Evolutionary conservation across 2,113 vertebrate species (phyloP).

Genomic region (Micronycteris hirsuta): DNA sequence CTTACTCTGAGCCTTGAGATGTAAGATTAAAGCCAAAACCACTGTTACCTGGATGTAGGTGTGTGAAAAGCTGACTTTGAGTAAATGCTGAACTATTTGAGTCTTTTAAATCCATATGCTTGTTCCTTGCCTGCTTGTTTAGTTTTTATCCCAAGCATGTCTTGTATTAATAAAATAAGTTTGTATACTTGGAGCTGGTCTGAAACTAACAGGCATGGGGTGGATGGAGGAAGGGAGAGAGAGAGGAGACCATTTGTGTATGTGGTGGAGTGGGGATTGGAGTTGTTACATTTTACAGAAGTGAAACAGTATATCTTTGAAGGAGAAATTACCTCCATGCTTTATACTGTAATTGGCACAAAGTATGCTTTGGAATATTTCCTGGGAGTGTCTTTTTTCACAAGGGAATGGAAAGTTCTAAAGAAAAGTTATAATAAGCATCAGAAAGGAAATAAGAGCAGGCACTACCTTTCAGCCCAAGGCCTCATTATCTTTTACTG

Average conservation of each 20-base stretch:
- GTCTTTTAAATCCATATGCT: not conserved
- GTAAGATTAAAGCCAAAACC: conserved; percentile 18
- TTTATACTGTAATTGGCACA: not conserved
- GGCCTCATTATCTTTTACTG: not conserved
- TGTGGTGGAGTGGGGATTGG: not conserved
- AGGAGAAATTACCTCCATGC: not conserved
- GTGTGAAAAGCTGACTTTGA: not conserved
- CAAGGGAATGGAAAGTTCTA: not conserved
- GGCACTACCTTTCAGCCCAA: not conserved
- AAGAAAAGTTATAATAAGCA: not conserved
- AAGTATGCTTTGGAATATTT: not conserved
- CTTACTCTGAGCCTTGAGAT: not conserved
- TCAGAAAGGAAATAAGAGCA: conserved; percentile 12
- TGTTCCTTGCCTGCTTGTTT: conserved; percentile 17
- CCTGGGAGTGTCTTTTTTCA: not conserved
- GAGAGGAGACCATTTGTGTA: not conserved
- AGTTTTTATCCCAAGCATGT: not conserved
- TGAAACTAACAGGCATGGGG: not conserved
- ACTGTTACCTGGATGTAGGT: not conserved
- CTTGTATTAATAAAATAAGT: conserved; percentile 9
- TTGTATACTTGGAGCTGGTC: not conserved
- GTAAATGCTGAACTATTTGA: conserved; percentile 14
- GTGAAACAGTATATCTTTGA: conserved; percentile 31
- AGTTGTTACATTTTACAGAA: not conserved
- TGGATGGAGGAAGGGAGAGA: not conserved